Evolutionary conservation across 1,140 invertebrate species (phyloP).

Genomic region (Pseudomyrmex sp.): DNA sequence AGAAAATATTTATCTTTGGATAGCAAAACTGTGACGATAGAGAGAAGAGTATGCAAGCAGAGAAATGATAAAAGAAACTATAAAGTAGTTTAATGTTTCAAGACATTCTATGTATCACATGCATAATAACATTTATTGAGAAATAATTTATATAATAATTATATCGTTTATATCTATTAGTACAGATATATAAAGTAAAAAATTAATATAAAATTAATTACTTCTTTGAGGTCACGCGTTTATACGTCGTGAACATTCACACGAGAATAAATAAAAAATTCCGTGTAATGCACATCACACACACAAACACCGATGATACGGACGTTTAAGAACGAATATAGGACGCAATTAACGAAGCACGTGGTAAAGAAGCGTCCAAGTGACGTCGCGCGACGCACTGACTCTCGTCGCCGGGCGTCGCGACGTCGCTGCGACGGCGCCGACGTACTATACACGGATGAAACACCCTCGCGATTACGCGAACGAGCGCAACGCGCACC

Average conservation of each 20-base stretch:
- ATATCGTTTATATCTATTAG: background rate
- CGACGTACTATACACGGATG: conserved; percentile 29
- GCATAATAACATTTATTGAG: background rate
- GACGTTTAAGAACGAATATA: conserved; percentile 19
- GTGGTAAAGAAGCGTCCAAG: conserved; percentile 64
- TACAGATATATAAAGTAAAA: too few species aligned
- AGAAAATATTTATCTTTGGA: background rate
- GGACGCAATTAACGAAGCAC: conserved; percentile 71
- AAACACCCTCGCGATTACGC: conserved; percentile 43
- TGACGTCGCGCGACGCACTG: conserved; percentile 73
- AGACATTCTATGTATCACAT: background rate
- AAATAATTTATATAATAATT: background rate
- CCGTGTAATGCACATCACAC: conserved; percentile 65
- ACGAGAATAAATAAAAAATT: conserved; percentile 53
- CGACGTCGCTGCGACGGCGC: conserved; percentile 66
- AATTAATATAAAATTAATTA: conserved; percentile 53
- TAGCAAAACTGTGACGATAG: background rate
- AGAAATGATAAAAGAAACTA: background rate
- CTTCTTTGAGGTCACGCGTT: conserved; percentile 67
- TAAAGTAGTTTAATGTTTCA: background rate
- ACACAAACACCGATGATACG: conserved; percentile 1
- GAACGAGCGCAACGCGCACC: conserved; percentile 23
- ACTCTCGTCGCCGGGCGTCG: conserved; percentile 61
- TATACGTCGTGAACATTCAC: conserved; percentile 74
- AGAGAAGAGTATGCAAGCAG: background rate